Evolutionary conservation across 2,888 invertebrate genomes (phyloP).

Genomic region (Ditylenchus weischeri): DNA sequence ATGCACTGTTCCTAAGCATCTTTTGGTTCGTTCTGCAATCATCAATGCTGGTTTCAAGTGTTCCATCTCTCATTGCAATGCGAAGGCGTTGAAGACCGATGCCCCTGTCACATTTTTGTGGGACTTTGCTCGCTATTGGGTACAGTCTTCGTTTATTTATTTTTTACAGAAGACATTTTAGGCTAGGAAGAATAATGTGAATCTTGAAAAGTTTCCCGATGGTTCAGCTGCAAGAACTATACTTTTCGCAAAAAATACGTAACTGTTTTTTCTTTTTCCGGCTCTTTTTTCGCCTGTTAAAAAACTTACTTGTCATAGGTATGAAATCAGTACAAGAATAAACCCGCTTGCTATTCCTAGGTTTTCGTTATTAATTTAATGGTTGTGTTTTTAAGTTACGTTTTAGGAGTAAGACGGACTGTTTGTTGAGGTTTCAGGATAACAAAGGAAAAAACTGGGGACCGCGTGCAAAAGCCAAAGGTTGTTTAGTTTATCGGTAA

Average conservation of each 20-base stretch:
- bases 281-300: too few relatives aligned
- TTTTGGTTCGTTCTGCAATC: conserved; percentile 74
- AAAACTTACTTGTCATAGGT: conserved; percentile 26
- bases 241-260: conserved; percentile 15
- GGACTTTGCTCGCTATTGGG: conserved; percentile 79
- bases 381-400: too few relatives aligned
- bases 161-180: conserved; percentile 13
- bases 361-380: too few relatives aligned
- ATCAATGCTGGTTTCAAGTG: conserved; percentile 84
- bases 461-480: conserved; percentile 56
- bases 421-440: conserved; percentile 55
- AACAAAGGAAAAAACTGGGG: conserved; percentile 59
- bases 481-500: too few relatives aligned
- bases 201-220: conserved; percentile 30
- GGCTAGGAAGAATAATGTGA: conserved; percentile 37
- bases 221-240: conserved; percentile 33
- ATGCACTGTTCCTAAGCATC: conserved; percentile 23
- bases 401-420: conserved; percentile 40
- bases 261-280: conserved; percentile 6
- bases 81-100: conserved; percentile 83
- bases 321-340: conserved; percentile 44
- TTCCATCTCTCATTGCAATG: conserved; percentile 84
- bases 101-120: conserved; percentile 82
- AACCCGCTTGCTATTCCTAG: conserved; percentile 43
- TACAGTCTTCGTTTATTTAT: conserved; percentile 11